A percentile compares a stretch with the other conserved stretches of the same genome.
Evolutionary conservation across 2,113 vertebrate species (phyloP).

Genomic region (Oryzias woworae): DNA sequence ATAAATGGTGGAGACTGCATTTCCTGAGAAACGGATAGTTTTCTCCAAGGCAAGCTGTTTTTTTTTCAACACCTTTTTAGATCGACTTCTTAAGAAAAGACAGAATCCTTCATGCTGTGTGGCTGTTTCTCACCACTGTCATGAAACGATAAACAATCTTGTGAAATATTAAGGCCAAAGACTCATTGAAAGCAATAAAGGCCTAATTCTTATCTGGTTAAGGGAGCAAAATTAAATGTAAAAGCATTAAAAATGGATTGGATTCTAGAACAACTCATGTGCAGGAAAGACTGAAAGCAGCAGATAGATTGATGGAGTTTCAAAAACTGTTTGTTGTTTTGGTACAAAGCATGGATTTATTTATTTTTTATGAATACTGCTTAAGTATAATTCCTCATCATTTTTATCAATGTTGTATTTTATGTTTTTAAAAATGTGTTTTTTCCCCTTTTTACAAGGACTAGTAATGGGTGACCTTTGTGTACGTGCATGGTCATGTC

Average conservation of each 20-base stretch:
- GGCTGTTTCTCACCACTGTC: slow-evolving; percentile 18
- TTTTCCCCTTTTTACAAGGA: too few species aligned
- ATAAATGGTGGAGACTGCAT: slow-evolving; percentile 62
- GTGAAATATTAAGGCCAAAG: slow-evolving; percentile 28
- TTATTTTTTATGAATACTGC: too few species aligned
- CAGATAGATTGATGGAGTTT: too few species aligned
- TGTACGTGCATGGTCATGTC: too few species aligned
- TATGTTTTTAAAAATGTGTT: too few species aligned
- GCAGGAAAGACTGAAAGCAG: too few species aligned
- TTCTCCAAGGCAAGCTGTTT: neutral
- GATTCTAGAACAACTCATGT: too few species aligned
- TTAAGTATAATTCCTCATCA: too few species aligned
- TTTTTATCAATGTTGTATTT: too few species aligned
- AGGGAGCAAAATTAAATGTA: slow-evolving; percentile 12
- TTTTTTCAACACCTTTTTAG: slow-evolving; percentile 23
- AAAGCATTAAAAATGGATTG: neutral
- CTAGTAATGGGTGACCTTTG: too few species aligned
- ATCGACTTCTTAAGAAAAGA: slow-evolving; percentile 11
- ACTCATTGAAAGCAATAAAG: slow-evolving; percentile 15
- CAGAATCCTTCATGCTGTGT: neutral
- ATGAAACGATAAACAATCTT: slow-evolving; percentile 27
- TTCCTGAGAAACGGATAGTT: slow-evolving; percentile 35
- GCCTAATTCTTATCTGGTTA: slow-evolving; percentile 30
- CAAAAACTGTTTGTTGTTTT: too few species aligned
- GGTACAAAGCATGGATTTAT: too few species aligned